Percentiles rank a stretch among this genome's conserved stretches.
Conservation (phyloP, 2,888 invertebrate species). For the Drosophila subsilvestris region DNA sequence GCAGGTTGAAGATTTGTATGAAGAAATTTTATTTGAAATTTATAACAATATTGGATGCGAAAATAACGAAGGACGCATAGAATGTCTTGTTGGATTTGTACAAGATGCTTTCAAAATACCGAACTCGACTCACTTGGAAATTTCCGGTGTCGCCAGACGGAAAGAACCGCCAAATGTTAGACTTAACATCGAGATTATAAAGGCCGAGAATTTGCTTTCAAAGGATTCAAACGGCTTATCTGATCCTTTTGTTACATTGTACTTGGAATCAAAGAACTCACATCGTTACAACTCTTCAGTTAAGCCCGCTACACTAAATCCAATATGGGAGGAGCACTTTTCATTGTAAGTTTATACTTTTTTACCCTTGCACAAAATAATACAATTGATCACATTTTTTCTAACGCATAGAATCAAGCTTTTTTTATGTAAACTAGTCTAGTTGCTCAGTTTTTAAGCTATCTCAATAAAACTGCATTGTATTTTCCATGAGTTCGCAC, state of each 20-base stretch:
- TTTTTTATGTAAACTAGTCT: too few relatives aligned
- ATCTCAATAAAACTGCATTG: too few relatives aligned
- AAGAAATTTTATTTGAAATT: slow-evolving; percentile 92
- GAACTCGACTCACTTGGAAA: slow-evolving; percentile 89
- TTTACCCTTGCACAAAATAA: neutral
- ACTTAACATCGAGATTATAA: slow-evolving; percentile 93
- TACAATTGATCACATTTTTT: too few relatives aligned
- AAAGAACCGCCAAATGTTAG: slow-evolving; percentile 94
- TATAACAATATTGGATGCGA: slow-evolving; percentile 93
- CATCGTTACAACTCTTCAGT: slow-evolving; percentile 96
- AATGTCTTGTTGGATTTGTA: slow-evolving; percentile 89
- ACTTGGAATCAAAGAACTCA: slow-evolving; percentile 90
- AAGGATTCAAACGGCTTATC: slow-evolving; percentile 97
- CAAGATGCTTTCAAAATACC: slow-evolving; percentile 91
- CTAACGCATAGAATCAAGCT: too few relatives aligned
- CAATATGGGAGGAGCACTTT: slow-evolving; percentile 98
- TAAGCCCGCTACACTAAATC: slow-evolving; percentile 94
- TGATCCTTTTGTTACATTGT: slow-evolving; percentile 98
- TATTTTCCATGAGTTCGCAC: too few relatives aligned
- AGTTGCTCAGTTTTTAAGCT: too few relatives aligned
- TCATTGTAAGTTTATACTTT: slow-evolving; percentile 86
- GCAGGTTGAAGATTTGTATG: slow-evolving; percentile 92
- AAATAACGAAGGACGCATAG: slow-evolving; percentile 88
- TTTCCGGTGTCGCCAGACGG: slow-evolving; percentile 89
- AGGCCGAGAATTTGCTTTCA: slow-evolving; percentile 92